These are phyloP conservation scores for Galeopterus variegatus DNA, from an alignment of 2,113 vertebrate genomes.

Conservation along the genomic window DNA sequence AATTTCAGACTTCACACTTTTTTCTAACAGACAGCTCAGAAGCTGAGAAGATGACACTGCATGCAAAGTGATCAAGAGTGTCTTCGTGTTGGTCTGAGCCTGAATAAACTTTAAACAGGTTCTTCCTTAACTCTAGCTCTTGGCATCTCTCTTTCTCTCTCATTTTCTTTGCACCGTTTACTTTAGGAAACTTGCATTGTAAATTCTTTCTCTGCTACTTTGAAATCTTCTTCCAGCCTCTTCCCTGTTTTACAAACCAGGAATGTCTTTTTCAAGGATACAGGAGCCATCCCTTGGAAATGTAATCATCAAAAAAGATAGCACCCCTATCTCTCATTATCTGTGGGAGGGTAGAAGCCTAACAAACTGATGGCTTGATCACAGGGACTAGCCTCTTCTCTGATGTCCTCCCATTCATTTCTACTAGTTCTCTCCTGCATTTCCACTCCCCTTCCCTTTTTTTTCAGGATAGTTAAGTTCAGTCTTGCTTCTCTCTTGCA, in stretches of 20 bases:
- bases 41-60: background rate
- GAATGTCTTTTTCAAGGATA: too few species aligned
- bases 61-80: background rate
- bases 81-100: background rate
- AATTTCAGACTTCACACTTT: background rate
- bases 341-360: background rate
- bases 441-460: background rate
- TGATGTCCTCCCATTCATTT: accelerated
- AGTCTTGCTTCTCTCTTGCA: background rate
- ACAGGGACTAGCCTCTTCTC: accelerated
- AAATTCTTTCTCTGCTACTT: background rate
- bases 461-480: too few species aligned
- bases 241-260: background rate
- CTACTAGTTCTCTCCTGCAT: accelerated
- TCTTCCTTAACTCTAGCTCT: background rate
- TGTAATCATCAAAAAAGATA: background rate
- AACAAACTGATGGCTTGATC: too few species aligned
- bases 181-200: background rate
- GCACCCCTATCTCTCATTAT: background rate
- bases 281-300: background rate
- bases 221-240: background rate
- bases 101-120: background rate
- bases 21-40: background rate
- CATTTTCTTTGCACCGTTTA: too few species aligned
- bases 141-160: background rate